Base-by-base conservation (phyloP, 92 coral and sea anemone species). In the Anthopleura xanthogrammica region DNA sequence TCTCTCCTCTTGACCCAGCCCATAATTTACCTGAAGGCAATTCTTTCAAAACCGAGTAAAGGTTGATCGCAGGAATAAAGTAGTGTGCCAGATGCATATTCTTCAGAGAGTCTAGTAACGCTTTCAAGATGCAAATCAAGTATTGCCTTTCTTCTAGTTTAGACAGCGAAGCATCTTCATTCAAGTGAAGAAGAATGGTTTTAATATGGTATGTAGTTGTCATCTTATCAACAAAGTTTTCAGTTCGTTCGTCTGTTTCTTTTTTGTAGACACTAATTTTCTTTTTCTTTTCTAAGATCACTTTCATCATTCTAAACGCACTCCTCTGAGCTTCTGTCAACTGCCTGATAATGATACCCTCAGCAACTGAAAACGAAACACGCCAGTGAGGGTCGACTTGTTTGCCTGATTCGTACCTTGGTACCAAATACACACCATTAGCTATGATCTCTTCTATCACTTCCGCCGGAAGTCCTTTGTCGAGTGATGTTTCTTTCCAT, bases 401-500 rank as follows among this genome's bases (percentile, higher is more conserved):
- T 17, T 23, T 20, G 19, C 36, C 36, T 17, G 24, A 64, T 64
- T 75, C 78, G 39, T 24, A 41, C 39, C 78, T 75, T 24, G 78
- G n/a, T 19, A 75, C 78, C 36, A 75, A 75, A 39, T 75, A 22
- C 78, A 75, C 78, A n/a, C 56, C 78, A 75, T 16, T 19, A 12
- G 50, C 22, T 24, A 75, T 17, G 16, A 75, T 20, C 22, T 75
- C 54, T 39, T 75, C 56, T 16, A 75, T 75, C 52, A 75, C 56
- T 75, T 75, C 78, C n/a, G 78, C 78, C 56, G 78, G 50, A 48
- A 75, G 50, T 75, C 78, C 48, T 14, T 48, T 43, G n/a, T 75
- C 12, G n/a, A 5, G 52, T 75, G 78, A 22, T 75, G 10, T 75
- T 75, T 41, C 56, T 48, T 39, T 39, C 78, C 78, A 75, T 7